Evolutionary conservation across 2,888 invertebrate species (phyloP).

Genomic region (Mactromeris polynyma): DNA sequence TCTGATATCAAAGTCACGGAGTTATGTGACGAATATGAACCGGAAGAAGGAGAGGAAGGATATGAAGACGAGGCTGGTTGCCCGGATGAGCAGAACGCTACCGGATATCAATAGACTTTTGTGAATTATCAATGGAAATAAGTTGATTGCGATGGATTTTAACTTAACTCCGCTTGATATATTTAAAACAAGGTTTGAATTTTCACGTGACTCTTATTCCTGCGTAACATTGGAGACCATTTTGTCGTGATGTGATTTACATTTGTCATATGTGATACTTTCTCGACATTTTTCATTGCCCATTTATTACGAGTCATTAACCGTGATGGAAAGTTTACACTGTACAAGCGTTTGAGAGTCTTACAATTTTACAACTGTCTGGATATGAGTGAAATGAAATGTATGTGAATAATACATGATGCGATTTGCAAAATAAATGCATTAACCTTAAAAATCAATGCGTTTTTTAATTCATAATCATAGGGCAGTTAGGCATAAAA

Average conservation of each 20-base stretch:
- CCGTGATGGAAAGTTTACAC: background rate
- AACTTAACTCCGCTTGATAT: background rate
- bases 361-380: background rate
- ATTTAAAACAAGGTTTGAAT: background rate
- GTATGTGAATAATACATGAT: background rate
- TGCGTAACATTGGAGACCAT: background rate
- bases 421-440: background rate
- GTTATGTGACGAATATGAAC: constrained; percentile 62
- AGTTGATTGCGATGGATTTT: background rate
- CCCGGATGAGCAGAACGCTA: background rate
- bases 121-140: background rate
- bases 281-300: background rate
- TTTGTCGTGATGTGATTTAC: background rate
- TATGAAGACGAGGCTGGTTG: background rate
- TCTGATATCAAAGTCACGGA: constrained; percentile 76
- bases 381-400: background rate
- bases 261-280: background rate
- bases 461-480: background rate
- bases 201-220: background rate
- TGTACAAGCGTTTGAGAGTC: background rate
- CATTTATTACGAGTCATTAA: background rate
- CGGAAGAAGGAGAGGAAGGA: constrained; percentile 46
- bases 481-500: background rate
- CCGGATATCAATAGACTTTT: constrained; percentile 12
- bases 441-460: background rate